Base-by-base conservation (phyloP, 2,888 invertebrate genomes). In the Cosmia trapezina region DNA sequence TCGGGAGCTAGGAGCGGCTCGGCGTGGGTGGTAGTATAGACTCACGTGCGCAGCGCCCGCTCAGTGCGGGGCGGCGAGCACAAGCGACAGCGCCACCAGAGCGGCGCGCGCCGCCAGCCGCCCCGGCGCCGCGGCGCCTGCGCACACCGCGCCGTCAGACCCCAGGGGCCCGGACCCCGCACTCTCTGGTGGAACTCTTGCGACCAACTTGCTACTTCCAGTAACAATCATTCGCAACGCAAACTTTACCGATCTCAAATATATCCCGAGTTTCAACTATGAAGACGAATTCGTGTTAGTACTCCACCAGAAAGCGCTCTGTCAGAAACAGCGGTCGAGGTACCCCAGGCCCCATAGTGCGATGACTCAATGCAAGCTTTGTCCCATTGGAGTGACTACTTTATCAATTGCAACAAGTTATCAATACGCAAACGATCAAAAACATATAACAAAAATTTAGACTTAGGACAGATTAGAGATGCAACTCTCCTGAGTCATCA, bases 321-420 rank as follows among this genome's bases (percentile, higher is more conserved):
- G 68, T 77, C 72, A 73, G 61, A 78, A 77, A 72, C 69, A 71
- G 86, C 85, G 79, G 88, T 85, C 85, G 89, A 90, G 90, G 90
- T 87, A 83, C 89, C 91, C 92, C 92, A 89, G 91, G 92, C 92
- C 92, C 93, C 93, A 96, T 96, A 96, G 95, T 96, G 96, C 96
- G 96, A 96, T 96, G 96, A 96, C 96, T 95, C 96, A 96, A 96
- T 96, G 96, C 96, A 96, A 96, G 93, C 95, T 96, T 95, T 93
- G 94, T 95, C 95, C 93, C 93, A 91, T 93, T 88, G 91, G 93
- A 93, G 90, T 91, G 84, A 86, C 86, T 88, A 86, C 76, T 68
- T 80, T 76, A 83, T 76, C 73, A 84, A 85, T 83, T 78, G 64
- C 53, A 77, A 84, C 64, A 86, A 77, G 45, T 77, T 81, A 86